phyloP scores from a whole-genome alignment of 2,113 vertebrate genomes.

The Bostrychus sinensis region DNA sequence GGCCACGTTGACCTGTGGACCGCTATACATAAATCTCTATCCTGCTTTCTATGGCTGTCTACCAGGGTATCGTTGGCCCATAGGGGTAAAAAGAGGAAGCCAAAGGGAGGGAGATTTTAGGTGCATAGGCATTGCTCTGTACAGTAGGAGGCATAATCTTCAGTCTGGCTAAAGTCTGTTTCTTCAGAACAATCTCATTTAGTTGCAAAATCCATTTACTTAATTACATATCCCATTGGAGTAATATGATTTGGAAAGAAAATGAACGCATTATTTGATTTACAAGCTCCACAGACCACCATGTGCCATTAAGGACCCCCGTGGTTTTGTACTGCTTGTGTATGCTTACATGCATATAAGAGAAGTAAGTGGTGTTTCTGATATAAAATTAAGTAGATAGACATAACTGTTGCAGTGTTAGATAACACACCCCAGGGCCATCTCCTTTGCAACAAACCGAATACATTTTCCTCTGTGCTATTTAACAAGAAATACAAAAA shows the following conservation, averaged over 20 bases:
- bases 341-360: conserved; percentile 3
- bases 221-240: conserved; percentile 56
- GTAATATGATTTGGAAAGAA: conserved; percentile 54
- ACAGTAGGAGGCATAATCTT: background rate
- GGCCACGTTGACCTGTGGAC: conserved; percentile 51
- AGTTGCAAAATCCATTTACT: conserved; percentile 53
- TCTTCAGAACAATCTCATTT: conserved; percentile 43
- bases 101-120: conserved; percentile 5
- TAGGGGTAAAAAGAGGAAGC: conserved; percentile 25
- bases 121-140: conserved; percentile 8
- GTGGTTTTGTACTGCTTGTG: conserved; percentile 16
- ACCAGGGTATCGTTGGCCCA: conserved; percentile 19
- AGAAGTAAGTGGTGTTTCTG: background rate
- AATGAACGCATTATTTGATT: conserved; percentile 64
- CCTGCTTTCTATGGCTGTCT: conserved; percentile 17
- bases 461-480: background rate
- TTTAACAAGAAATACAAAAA: background rate
- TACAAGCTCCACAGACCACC: conserved; percentile 41
- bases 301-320: conserved; percentile 22
- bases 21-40: conserved; percentile 47
- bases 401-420: background rate
- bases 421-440: conserved; percentile 1
- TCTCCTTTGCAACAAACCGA: background rate
- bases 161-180: conserved; percentile 24
- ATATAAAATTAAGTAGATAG: background rate